A percentile compares a stretch with the other conserved stretches of the same genome.
Conservation (phyloP, 2,113 vertebrate species). For the Cyprinodon brontotheroides region DNA sequence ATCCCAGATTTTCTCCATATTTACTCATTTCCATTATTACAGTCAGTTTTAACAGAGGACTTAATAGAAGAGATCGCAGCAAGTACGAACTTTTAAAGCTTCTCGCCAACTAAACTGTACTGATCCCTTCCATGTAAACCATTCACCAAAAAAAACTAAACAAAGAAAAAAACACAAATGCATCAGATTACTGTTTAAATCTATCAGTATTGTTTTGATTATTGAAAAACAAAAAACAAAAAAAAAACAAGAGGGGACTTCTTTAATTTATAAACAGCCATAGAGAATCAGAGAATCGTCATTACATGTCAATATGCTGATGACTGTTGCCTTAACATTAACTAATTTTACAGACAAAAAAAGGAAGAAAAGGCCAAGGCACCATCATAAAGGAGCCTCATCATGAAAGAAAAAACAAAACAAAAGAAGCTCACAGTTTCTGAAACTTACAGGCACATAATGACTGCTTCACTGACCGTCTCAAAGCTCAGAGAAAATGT, state of each 20-base stretch:
- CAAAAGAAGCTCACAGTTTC: neutral
- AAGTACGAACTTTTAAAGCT: neutral
- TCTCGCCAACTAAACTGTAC: neutral
- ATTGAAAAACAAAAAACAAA: neutral
- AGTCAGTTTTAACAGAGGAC: neutral
- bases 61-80: neutral
- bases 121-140: neutral
- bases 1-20: neutral
- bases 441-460: neutral
- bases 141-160: neutral
- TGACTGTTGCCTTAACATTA: neutral
- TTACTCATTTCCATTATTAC: neutral
- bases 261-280: neutral
- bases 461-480: neutral
- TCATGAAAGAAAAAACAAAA: neutral
- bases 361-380: neutral
- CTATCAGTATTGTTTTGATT: neutral
- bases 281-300: neutral
- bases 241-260: neutral
- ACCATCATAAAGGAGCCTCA: neutral
- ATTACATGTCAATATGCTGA: neutral
- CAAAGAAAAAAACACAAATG: neutral
- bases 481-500: neutral
- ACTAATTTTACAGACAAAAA: neutral
- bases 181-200: neutral